phyloP scores from a whole-genome alignment of 2,888 invertebrate genomes.

The Cyclophora albipunctata region DNA sequence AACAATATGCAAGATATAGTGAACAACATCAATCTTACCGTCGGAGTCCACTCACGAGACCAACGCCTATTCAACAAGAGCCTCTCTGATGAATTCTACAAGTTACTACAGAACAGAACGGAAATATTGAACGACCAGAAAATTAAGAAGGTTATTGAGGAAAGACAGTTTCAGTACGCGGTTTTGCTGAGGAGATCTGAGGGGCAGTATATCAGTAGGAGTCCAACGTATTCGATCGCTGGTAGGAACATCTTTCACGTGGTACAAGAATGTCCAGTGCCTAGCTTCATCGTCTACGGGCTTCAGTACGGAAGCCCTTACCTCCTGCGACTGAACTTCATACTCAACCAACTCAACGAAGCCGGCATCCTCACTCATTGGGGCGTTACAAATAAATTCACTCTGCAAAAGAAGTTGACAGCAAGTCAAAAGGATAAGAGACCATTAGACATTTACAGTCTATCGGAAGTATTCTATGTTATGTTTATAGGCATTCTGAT shows the following conservation, averaged over 20 bases:
- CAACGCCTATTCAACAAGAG: slow-evolving; percentile 48
- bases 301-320: slow-evolving; percentile 77
- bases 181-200: slow-evolving; percentile 66
- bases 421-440: slow-evolving; percentile 34
- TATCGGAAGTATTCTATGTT: slow-evolving; percentile 65
- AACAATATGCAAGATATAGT: slow-evolving; percentile 38
- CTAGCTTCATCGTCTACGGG: slow-evolving; percentile 72
- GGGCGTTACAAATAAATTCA: slow-evolving; percentile 44
- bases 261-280: slow-evolving; percentile 69
- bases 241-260: slow-evolving; percentile 67
- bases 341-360: slow-evolving; percentile 63
- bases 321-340: slow-evolving; percentile 55
- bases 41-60: slow-evolving; percentile 54
- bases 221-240: slow-evolving; percentile 38
- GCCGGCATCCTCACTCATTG: slow-evolving; percentile 67
- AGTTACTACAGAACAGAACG: slow-evolving; percentile 42
- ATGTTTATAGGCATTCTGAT: slow-evolving; percentile 40
- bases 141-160: slow-evolving; percentile 46
- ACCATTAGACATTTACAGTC: slow-evolving; percentile 44
- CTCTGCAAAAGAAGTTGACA: slow-evolving; percentile 23
- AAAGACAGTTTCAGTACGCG: slow-evolving; percentile 60
- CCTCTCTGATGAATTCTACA: slow-evolving; percentile 26
- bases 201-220: slow-evolving; percentile 40
- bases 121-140: slow-evolving; percentile 50
- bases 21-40: slow-evolving; percentile 38